These are phyloP conservation scores for Eilema sororculum DNA, from an alignment of 2,888 invertebrate genomes.

Conservation along the genomic window DNA sequence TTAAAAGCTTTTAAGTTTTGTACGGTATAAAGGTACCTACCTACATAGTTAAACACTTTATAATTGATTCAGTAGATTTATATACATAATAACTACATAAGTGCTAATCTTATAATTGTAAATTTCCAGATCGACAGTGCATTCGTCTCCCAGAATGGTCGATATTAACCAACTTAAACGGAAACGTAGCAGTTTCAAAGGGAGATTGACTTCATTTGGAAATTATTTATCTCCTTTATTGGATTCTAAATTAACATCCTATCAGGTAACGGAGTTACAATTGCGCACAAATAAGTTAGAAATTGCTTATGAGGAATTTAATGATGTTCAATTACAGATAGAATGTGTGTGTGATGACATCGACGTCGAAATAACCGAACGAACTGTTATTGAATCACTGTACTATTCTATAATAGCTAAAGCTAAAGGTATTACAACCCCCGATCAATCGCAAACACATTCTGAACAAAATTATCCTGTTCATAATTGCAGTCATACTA, in stretches of 20 bases:
- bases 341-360: neutral
- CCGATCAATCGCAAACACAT: no score
- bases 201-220: neutral
- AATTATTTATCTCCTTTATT: neutral
- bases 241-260: neutral
- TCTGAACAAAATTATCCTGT: no score
- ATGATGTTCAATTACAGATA: neutral
- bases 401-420: no score
- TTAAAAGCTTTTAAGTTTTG: no score
- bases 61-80: no score
- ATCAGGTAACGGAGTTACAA: conserved; percentile 4
- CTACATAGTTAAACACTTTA: no score
- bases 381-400: no score
- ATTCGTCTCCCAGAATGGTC: neutral
- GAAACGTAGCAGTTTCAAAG: conserved; percentile 1
- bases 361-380: no score
- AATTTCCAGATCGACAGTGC: neutral
- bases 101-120: neutral
- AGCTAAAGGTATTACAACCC: no score
- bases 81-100: no score
- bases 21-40: no score
- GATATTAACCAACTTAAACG: neutral
- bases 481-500: no score
- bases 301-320: neutral
- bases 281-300: conserved; percentile 49